Percentiles rank a stretch among this genome's conserved stretches.
Evolutionary conservation across 2,888 invertebrate species (phyloP).

Genomic region (Chymomyza fuscimana): DNA sequence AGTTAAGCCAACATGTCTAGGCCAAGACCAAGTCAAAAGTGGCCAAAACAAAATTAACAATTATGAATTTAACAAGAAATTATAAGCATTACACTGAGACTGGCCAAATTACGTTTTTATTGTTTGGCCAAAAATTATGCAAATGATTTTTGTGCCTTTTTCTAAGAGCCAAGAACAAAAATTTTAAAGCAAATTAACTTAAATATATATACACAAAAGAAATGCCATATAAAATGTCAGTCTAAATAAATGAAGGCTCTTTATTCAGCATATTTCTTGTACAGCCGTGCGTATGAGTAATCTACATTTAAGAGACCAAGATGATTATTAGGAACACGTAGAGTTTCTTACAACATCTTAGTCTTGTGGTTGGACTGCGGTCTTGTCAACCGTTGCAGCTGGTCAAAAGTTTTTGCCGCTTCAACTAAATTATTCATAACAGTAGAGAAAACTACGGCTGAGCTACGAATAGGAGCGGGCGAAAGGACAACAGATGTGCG

Average conservation of each 20-base stretch:
- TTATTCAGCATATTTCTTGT: not conserved
- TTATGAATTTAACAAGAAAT: slow-evolving; percentile 78
- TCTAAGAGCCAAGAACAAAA: not conserved
- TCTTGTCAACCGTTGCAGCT: slow-evolving; percentile 43
- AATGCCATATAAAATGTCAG: not conserved
- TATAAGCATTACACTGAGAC: slow-evolving; percentile 51
- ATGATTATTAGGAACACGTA: slow-evolving; percentile 30
- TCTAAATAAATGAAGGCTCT: not conserved
- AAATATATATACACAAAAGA: slow-evolving; percentile 14
- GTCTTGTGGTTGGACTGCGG: slow-evolving; percentile 52
- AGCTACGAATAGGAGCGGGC: not conserved
- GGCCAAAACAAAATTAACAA: slow-evolving; percentile 66
- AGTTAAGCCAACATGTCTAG: slow-evolving; percentile 73
- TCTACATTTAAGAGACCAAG: slow-evolving; percentile 65
- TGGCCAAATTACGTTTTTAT: slow-evolving; percentile 76
- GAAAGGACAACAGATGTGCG: slow-evolving; percentile 24
- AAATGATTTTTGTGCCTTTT: slow-evolving; percentile 50
- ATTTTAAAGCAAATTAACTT: slow-evolving; percentile 52
- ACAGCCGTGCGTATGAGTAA: slow-evolving; percentile 75
- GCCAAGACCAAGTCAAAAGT: slow-evolving; percentile 39
- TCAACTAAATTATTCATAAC: slow-evolving; percentile 65
- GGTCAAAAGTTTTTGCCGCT: slow-evolving; percentile 59
- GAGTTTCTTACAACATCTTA: slow-evolving; percentile 40
- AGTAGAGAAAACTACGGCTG: slow-evolving; percentile 1
- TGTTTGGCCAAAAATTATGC: slow-evolving; percentile 77